A percentile compares a stretch with the other conserved stretches of the same genome.
Evolutionary conservation across 2,113 vertebrate genomes (phyloP).

Genomic region (Cottus gobio): DNA sequence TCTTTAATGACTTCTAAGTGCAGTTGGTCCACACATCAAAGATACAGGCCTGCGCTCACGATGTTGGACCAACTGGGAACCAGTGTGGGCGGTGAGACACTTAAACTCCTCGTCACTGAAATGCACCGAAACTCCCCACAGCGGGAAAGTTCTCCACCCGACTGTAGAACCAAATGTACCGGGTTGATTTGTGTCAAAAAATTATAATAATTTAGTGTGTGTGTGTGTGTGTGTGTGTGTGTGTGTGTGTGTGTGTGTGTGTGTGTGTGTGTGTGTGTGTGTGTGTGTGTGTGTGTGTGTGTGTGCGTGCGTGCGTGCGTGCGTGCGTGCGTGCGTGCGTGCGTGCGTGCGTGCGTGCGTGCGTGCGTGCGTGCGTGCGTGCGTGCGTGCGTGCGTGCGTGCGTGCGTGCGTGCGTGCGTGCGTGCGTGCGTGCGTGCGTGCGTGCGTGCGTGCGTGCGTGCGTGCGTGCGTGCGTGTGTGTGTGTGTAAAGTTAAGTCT

Average conservation of each 20-base stretch:
- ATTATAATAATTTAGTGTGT: background rate
- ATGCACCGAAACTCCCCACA: background rate
- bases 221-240: constrained; percentile 4
- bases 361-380: background rate
- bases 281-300: background rate
- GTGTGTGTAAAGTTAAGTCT: constrained; percentile 5
- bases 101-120: background rate
- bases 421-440: constrained; percentile 8
- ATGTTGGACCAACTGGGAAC: background rate
- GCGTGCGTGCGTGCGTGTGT: too few relatives aligned
- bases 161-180: background rate
- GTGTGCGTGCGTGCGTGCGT: constrained; percentile 8
- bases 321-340: too few relatives aligned
- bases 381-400: constrained; percentile 1
- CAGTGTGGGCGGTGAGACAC: background rate
- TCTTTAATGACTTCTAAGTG: background rate
- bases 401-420: background rate
- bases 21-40: background rate
- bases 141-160: background rate
- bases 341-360: background rate
- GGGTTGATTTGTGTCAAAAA: background rate
- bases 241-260: constrained; percentile 1
- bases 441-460: too few relatives aligned
- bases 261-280: constrained; percentile 4
- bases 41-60: background rate